Percentiles rank a stretch among this genome's conserved stretches.
Evolutionary conservation across 1,140 invertebrate species (phyloP).

Genomic region (Adoxophyes honmai): DNA sequence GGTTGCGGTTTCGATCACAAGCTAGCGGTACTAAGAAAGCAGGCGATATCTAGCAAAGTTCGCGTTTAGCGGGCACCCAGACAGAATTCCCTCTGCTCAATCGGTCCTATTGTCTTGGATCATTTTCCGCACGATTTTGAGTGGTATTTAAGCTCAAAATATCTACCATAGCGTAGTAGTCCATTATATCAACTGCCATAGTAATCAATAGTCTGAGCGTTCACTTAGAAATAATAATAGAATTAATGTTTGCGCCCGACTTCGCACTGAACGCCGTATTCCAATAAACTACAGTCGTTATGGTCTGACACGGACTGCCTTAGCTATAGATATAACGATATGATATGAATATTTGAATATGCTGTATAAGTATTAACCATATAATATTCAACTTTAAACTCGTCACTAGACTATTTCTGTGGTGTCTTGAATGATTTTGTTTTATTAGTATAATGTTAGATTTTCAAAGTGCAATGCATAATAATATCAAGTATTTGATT

Average conservation of each 20-base stretch:
- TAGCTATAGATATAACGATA: neutral
- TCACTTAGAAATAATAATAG: slow-evolving; percentile 2
- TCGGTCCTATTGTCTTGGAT: no score
- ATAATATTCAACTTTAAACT: neutral
- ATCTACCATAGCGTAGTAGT: slow-evolving; percentile 5
- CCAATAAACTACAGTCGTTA: neutral
- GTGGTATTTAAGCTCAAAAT: slow-evolving; percentile 5
- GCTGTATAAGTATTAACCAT: neutral
- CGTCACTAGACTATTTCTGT: neutral
- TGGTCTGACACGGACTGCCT: neutral
- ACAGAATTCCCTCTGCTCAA: no score
- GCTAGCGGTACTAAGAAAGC: neutral
- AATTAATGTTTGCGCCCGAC: neutral
- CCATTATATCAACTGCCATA: slow-evolving; percentile 1
- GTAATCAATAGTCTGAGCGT: slow-evolving; percentile 6
- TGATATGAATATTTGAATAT: neutral
- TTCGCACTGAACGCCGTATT: no score
- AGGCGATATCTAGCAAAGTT: neutral
- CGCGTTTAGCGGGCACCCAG: no score
- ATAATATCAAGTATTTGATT: neutral
- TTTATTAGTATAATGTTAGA: slow-evolving; percentile 7
- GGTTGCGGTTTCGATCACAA: slow-evolving; percentile 9
- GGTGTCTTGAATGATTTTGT: neutral
- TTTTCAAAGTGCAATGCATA: neutral
- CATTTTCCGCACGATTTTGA: no score